Base-by-base conservation (phyloP, 2,113 vertebrate species). In the Xyrauchen texanus region DNA sequence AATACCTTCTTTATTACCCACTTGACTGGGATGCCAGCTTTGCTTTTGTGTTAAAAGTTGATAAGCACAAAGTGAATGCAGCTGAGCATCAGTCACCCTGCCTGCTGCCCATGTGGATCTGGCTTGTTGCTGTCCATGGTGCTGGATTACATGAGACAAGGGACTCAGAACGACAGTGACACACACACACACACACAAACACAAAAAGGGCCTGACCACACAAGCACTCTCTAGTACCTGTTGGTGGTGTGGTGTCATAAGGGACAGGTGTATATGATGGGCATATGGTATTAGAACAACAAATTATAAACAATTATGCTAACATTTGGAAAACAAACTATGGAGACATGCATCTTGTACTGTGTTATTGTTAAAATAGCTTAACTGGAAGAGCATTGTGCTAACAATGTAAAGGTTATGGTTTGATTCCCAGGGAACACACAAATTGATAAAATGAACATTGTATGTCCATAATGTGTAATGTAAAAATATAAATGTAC, bases 71-170 rank as follows among this genome's bases (percentile, higher is more conserved):
- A 34, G 58, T 63, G 15, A 47, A 11, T 21, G 45, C n/a, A 49
- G 45, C 58, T 51, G 45, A 13, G 45, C 16, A 45, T 74, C 16
- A 34, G 21, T 34, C 21, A 74, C 45, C 46, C 72, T 74, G 21
- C 58, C 45, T 74, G 13, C 52, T 46, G 42, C 42, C 13, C 13
- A 58, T 57, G 68, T 57, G 60, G 15, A 74, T 63, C 46, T 51
- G 58, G 1, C 0, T 0, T 55, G 47, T 44, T 4, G 13, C 74
- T 76, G 62, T 76, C 74, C 62, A 0, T 55, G 74, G 74, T 76
- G 21, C 74, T 76, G 74, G 49, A 76, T 4, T 10, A 4, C 72
- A 51, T 12, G 72, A 64, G 72, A 63, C 61, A 75, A 12, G 34
- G 7, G 16, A 76, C 61, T 12, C 47, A 15, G 16, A 76, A 47